These are phyloP conservation scores for Rhinolophus sinicus DNA, from an alignment of 2,113 vertebrate species.

Conservation along the genomic window DNA sequence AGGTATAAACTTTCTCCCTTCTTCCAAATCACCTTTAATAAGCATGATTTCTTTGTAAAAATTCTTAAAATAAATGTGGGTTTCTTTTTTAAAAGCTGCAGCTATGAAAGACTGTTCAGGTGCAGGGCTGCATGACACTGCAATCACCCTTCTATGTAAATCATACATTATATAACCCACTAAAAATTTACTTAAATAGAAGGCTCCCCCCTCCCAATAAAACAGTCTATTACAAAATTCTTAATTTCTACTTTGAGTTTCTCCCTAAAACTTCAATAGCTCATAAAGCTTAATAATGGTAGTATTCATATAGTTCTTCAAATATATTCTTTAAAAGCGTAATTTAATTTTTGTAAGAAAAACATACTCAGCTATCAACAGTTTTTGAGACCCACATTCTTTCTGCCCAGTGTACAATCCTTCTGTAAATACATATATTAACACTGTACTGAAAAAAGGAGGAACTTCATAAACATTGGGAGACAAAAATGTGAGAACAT, in stretches of 20 bases:
- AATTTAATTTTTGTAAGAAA: slow-evolving; percentile 27
- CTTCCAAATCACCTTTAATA: background rate
- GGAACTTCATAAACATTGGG: background rate
- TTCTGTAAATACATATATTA: background rate
- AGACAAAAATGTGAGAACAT: background rate
- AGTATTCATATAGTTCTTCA: background rate
- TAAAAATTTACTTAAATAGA: background rate
- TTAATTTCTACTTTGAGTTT: background rate
- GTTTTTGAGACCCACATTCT: background rate
- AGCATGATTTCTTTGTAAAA: background rate
- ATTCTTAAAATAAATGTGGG: background rate
- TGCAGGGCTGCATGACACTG: background rate
- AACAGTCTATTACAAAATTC: background rate
- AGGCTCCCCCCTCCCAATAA: background rate
- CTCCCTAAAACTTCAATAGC: background rate
- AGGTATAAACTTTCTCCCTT: background rate
- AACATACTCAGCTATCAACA: background rate
- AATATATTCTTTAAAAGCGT: background rate
- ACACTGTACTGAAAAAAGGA: background rate
- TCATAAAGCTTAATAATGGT: background rate
- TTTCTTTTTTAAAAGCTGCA: background rate
- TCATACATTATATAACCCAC: background rate
- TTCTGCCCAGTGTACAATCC: background rate
- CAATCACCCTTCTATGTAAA: background rate
- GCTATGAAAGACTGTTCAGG: background rate